Evolutionary conservation across 2,113 vertebrate genomes (phyloP), one percentile per base, ranked within the genome.

Genomic region (Calyptommatus sinebrachiatus): DNA sequence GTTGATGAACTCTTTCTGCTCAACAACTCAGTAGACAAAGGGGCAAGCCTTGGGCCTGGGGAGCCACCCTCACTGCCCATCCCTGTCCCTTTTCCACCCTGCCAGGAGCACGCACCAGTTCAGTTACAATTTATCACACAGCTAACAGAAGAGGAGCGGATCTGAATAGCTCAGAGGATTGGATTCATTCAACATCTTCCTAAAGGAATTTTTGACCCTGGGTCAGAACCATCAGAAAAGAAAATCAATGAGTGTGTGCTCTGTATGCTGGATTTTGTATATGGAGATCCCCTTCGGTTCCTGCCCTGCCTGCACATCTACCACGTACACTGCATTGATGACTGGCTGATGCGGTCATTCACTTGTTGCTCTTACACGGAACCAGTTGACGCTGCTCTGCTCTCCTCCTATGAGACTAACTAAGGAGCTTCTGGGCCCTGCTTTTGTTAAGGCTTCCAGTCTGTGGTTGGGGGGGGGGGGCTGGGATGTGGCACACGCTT

Each of bases 1-100:
- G 93, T 94, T 69, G 95, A 96, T 86, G 95, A 96, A 87, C 79
- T 95, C 86, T 96, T 96, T 60, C 90, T 95, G 79, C 91, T 97
- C 79, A 96, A 96, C 91, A 96, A 97, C 71, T 95, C 96, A 8
- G 76, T 73, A 41, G 80, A 77, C 22, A 95, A 96, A 73, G 95
- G 94, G n/a, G 94, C 93, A 76, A 95, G 94, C 68, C 90, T 96
- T 79, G 82, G 82, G 29, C 94, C 95, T 1, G 95, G 94, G 76
- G 95, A 96, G 77, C 92, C 93, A 50, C 93, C 94, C 61, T 94
- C 83, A 0, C 76, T 78, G 5, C 94, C 85, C 7, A 9, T 67
- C 65, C 66, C 79, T 26, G 73, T 75, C 9, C 93, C 93, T 53
- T 94, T 95, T 67, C 95, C 84, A 91, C 95, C 80, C 91, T 79